Evolutionary conservation across 2,797 vertebrate genomes (phyloP).

Genomic region (Sardinella longiceps): DNA sequence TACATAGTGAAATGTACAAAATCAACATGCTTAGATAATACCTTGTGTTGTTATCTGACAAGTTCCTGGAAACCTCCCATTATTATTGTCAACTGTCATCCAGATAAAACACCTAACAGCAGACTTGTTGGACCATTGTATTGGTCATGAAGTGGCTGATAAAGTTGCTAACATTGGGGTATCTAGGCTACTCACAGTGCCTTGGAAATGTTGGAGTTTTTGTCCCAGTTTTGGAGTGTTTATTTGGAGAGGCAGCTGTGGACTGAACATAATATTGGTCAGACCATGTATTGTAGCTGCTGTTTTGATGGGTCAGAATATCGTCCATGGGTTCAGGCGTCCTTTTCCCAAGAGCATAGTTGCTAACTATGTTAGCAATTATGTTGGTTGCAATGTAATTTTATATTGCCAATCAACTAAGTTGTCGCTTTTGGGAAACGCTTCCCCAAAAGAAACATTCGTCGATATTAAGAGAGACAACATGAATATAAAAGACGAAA

Average conservation of each 20-base stretch:
- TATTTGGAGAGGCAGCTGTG: neutral
- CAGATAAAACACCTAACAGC: neutral
- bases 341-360: too few relatives aligned
- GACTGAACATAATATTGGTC: conserved; percentile 17
- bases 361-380: too few relatives aligned
- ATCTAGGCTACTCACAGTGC: neutral
- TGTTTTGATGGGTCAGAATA: conserved; percentile 23
- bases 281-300: conserved; percentile 32
- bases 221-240: neutral
- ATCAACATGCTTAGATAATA: conserved; percentile 18
- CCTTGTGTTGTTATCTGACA: neutral
- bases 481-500: too few relatives aligned
- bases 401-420: too few relatives aligned
- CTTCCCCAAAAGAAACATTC: too few relatives aligned
- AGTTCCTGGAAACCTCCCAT: neutral
- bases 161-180: conserved; percentile 18
- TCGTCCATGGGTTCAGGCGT: conserved; percentile 25
- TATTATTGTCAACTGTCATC: neutral
- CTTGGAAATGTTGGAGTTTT: conserved; percentile 9
- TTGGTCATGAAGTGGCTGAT: conserved; percentile 19
- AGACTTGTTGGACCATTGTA: neutral
- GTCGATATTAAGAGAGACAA: too few relatives aligned
- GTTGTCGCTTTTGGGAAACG: too few relatives aligned
- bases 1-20: conserved; percentile 20
- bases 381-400: too few relatives aligned